phyloP scores from a whole-genome alignment of 2,797 vertebrate species.

The Oryzias sinensis region DNA sequence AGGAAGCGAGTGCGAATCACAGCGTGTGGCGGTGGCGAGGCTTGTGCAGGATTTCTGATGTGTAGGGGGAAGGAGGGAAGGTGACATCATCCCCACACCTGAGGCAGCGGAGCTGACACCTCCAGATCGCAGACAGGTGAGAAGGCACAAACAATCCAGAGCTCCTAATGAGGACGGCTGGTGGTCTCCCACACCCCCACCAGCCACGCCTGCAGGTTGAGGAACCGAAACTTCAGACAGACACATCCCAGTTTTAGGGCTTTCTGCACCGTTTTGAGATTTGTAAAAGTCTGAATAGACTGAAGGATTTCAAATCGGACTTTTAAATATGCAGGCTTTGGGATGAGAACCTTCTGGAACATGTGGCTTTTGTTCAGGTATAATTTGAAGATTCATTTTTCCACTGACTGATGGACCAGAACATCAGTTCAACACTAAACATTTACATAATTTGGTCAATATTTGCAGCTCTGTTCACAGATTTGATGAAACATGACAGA shows the following conservation, averaged over 20 bases:
- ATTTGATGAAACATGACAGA: no score
- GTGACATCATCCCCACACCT: constrained; percentile 73
- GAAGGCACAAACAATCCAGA: constrained; percentile 67
- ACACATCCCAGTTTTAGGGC: no score
- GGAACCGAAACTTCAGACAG: no score
- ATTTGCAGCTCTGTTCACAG: no score
- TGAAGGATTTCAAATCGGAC: no score
- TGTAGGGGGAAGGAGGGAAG: constrained; percentile 38
- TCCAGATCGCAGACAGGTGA: constrained; percentile 69
- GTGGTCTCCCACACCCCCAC: constrained; percentile 14
- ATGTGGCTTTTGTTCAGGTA: not conserved
- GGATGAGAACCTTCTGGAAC: no score
- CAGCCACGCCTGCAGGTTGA: not conserved
- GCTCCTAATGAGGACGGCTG: constrained; percentile 48
- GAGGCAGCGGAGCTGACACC: constrained; percentile 72
- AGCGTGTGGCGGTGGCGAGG: not conserved
- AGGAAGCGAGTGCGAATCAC: constrained; percentile 24
- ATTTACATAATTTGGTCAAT: no score
- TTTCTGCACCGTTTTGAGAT: no score
- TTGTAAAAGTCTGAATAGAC: no score
- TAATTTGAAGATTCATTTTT: not conserved
- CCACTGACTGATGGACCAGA: not conserved
- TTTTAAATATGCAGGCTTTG: no score
- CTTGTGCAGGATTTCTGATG: constrained; percentile 18
- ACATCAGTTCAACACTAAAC: no score